Evolutionary conservation across 2,797 vertebrate species (phyloP).

Genomic region (Poecilia picta): DNA sequence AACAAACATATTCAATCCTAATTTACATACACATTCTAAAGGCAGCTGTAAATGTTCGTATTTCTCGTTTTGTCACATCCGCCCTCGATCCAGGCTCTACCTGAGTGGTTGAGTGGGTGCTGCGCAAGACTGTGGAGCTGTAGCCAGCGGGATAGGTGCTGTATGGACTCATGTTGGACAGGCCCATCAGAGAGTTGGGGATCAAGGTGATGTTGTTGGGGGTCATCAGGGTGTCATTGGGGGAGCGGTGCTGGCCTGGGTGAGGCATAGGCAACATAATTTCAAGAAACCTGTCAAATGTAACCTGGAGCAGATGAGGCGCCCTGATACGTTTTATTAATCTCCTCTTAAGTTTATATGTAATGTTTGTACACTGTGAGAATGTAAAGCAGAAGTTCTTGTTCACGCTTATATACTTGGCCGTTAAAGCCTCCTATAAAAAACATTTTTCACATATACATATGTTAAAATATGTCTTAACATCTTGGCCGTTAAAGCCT

Average conservation of each 20-base stretch:
- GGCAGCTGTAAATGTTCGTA: slow-evolving; percentile 67
- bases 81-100: slow-evolving; percentile 84
- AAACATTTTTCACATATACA: too few relatives aligned
- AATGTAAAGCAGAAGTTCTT: too few relatives aligned
- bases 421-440: too few relatives aligned
- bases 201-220: too few relatives aligned
- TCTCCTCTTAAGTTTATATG: too few relatives aligned
- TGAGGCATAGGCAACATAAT: slow-evolving; percentile 70
- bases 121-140: slow-evolving; percentile 94
- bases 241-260: slow-evolving; percentile 92
- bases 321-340: too few relatives aligned
- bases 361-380: too few relatives aligned
- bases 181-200: slow-evolving; percentile 96
- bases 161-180: slow-evolving; percentile 97
- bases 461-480: too few relatives aligned
- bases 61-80: slow-evolving; percentile 35
- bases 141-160: slow-evolving; percentile 96
- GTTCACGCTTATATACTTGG: too few relatives aligned
- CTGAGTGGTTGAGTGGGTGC: slow-evolving; percentile 97
- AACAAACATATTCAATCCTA: slow-evolving; percentile 71
- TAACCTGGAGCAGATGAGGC: too few relatives aligned
- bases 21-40: slow-evolving; percentile 74
- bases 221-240: slow-evolving; percentile 94
- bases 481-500: too few relatives aligned
- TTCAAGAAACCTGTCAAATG: too few relatives aligned